Evolutionary conservation across 2,113 vertebrate genomes (phyloP).

Genomic region (Penelope pileata): DNA sequence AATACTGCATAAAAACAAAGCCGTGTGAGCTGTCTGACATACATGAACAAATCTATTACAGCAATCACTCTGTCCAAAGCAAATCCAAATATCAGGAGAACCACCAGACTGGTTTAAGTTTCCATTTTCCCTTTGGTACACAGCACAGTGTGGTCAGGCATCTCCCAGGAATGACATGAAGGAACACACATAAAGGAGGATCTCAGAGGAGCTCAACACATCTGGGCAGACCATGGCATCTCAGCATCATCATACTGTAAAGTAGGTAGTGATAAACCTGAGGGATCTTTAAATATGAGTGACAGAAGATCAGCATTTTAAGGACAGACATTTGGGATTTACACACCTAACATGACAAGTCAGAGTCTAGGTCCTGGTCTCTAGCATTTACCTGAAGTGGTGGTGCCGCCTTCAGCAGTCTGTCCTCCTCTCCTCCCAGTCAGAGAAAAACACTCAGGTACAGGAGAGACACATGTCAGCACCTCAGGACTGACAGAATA

Average conservation of each 20-base stretch:
- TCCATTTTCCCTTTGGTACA: background rate
- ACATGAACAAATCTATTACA: background rate
- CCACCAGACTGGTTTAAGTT: background rate
- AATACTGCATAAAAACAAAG: background rate
- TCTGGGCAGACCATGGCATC: background rate
- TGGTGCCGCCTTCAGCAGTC: background rate
- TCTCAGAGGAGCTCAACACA: background rate
- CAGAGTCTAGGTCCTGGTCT: background rate
- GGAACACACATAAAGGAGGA: background rate
- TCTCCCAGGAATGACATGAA: background rate
- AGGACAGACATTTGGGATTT: background rate
- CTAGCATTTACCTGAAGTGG: background rate
- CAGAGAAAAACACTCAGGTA: background rate
- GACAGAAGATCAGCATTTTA: background rate
- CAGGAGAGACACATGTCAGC: accelerated
- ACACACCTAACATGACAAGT: background rate
- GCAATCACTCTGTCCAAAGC: background rate
- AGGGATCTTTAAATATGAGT: background rate
- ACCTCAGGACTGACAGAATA: background rate
- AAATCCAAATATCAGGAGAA: background rate
- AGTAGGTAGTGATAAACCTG: background rate
- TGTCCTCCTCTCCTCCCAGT: background rate
- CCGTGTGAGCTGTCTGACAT: background rate
- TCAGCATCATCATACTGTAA: background rate
- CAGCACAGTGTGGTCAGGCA: background rate